Evolutionary conservation across 2,113 vertebrate species (phyloP).

Genomic region (Prochilodus magdalenae): DNA sequence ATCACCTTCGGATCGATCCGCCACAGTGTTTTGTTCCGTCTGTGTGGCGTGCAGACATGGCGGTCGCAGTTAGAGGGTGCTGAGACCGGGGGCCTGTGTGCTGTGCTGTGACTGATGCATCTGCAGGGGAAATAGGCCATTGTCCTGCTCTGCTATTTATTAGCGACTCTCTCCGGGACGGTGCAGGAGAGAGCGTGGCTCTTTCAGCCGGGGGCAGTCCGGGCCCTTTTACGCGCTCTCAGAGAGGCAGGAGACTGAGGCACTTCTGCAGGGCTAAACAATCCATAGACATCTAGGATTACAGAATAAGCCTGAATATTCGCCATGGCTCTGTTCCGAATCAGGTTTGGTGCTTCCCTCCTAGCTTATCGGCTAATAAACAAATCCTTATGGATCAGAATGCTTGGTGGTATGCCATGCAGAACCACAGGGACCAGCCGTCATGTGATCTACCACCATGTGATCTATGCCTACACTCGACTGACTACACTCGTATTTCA

Average conservation of each 20-base stretch:
- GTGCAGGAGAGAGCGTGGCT: slow-evolving; percentile 1
- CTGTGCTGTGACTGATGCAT: slow-evolving; percentile 78
- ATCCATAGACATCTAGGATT: not conserved
- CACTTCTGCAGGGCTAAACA: slow-evolving; percentile 16
- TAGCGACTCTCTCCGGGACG: slow-evolving; percentile 72
- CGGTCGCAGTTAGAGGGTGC: slow-evolving; percentile 76
- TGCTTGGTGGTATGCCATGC: too few species aligned
- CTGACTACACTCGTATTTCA: too few species aligned
- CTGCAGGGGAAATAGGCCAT: slow-evolving; percentile 79
- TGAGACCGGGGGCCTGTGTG: slow-evolving; percentile 76
- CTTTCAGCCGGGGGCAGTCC: slow-evolving; percentile 21
- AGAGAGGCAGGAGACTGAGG: slow-evolving; percentile 23
- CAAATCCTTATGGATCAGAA: too few species aligned
- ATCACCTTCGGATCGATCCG: not conserved
- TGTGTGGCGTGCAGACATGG: slow-evolving; percentile 49
- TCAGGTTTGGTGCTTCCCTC: not conserved
- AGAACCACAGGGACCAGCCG: too few species aligned
- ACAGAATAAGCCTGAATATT: not conserved
- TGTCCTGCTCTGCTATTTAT: slow-evolving; percentile 82
- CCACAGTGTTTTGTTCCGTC: slow-evolving; percentile 10
- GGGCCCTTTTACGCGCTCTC: slow-evolving; percentile 2
- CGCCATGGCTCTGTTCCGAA: not conserved
- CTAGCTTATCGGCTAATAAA: too few species aligned
- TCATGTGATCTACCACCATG: too few species aligned
- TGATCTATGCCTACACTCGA: too few species aligned